phyloP scores from a whole-genome alignment of 1,140 invertebrate species.

The Battus philenor region DNA sequence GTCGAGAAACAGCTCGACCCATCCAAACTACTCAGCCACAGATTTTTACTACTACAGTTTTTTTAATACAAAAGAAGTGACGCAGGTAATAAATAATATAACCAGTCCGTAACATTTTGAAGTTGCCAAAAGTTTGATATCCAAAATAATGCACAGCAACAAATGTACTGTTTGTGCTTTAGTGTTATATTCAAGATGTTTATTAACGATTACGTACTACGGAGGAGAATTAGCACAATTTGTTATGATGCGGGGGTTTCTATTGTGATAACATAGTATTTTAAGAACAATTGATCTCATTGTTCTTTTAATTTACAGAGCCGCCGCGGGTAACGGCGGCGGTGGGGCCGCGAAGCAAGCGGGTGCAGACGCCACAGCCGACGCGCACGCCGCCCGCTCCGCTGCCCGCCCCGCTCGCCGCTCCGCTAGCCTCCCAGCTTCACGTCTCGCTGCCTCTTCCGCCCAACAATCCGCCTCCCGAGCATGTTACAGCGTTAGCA shows the following conservation, averaged over 20 bases:
- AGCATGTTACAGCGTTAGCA: slow-evolving; percentile 46
- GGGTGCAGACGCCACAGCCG: slow-evolving; percentile 56
- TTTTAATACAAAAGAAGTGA: no score
- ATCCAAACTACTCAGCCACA: no score
- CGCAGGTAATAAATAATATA: no score
- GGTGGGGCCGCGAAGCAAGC: slow-evolving; percentile 56
- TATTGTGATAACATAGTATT: slow-evolving; percentile 4
- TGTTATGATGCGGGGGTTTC: background rate
- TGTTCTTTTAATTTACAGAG: slow-evolving; percentile 33
- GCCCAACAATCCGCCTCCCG: slow-evolving; percentile 29
- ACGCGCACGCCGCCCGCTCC: slow-evolving; percentile 26
- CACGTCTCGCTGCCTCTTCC: slow-evolving; percentile 24
- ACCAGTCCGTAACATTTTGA: no score
- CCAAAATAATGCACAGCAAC: no score
- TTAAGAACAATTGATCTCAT: slow-evolving; percentile 8
- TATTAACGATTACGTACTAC: slow-evolving; percentile 2
- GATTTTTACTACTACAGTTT: no score
- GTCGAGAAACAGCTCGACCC: no score
- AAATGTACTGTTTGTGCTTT: no score
- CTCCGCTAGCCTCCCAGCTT: slow-evolving; percentile 24
- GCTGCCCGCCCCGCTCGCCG: slow-evolving; percentile 33
- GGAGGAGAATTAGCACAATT: background rate
- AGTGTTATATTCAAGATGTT: no score
- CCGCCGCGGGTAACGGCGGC: slow-evolving; percentile 57
- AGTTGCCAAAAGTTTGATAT: no score